These are phyloP conservation scores for Halichoerus grypus DNA, from an alignment of 2,113 vertebrate genomes.

Conservation along the genomic window DNA sequence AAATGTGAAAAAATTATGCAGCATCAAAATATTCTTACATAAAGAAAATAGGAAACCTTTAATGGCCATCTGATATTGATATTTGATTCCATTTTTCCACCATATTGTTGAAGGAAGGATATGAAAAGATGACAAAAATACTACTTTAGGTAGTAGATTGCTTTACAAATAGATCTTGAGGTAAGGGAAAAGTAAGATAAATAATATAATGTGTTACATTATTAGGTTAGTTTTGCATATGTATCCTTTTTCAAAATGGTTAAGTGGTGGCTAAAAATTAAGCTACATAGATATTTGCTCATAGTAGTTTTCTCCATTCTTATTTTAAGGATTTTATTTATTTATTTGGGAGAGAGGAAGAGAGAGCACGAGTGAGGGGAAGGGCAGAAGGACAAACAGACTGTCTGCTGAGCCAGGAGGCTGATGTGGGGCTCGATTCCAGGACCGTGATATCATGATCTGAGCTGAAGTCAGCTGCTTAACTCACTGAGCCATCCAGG, in stretches of 20 bases:
- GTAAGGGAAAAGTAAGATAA: background rate
- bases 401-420: background rate
- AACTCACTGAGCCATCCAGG: background rate
- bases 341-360: background rate
- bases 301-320: background rate
- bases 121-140: background rate
- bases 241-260: background rate
- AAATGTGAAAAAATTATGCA: background rate
- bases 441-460: background rate
- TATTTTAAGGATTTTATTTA: background rate
- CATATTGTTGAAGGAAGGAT: background rate
- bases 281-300: background rate
- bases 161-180: background rate
- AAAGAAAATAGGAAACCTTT: background rate
- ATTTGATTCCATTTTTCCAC: background rate
- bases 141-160: background rate
- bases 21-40: background rate
- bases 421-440: background rate
- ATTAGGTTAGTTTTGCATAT: background rate
- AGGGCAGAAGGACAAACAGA: background rate
- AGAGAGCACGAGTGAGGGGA: background rate
- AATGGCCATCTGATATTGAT: background rate
- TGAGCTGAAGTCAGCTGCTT: background rate
- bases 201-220: background rate
- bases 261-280: background rate